Evolutionary conservation across 2,797 vertebrate genomes (phyloP), one percentile per base, ranked within the genome.

Genomic region (Mycteria americana): DNA sequence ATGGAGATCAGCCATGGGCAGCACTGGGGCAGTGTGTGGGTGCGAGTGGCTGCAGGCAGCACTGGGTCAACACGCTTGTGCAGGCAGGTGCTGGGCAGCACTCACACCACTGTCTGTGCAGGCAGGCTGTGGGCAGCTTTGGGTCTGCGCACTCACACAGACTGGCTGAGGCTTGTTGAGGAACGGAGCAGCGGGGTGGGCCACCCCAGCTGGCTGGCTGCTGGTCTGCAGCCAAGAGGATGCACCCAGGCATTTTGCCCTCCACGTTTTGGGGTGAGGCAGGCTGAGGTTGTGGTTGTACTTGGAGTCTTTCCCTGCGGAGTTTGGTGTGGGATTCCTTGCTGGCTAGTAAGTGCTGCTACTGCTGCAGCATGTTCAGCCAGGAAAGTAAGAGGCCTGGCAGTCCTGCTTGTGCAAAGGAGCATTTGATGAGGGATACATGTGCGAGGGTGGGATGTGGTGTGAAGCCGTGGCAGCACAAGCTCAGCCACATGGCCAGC

Each of bases 291-390:
- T 95, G 92, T 75, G 96, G 73, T 77, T 90, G 39, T 25, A 25
- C 56, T 80, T 93, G 92, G 92, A 88, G 53, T 6, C 30, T 82
- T 93, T 79, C 93, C 89, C 51, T 51, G 23, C 0, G 7, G 67
- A 67, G 33, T 73, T 23, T 86, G 73, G 68, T 83, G 85, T 94
- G 90, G 82, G 85, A 81, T 88, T 89, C 85, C 76, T 87, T 16
- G 70, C 68, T 56, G 65, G 79, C 76, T 74, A 2, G 10, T 10
- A 43, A 56, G 82, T 28, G 7, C 18, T 86, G 72, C 72, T 1
- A 4, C 5, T 90, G 86, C 80, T 84, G 82, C 68, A 63, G 86
- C 89, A 7, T 8, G 63, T 70, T 83, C 60, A 91, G 72, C 89
- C 64, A 74, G 69, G 53, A 35, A 72, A 73, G 67, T 10, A 15